phyloP scores from a whole-genome alignment of 2,888 invertebrate genomes.

The Limnephilus lunatus region DNA sequence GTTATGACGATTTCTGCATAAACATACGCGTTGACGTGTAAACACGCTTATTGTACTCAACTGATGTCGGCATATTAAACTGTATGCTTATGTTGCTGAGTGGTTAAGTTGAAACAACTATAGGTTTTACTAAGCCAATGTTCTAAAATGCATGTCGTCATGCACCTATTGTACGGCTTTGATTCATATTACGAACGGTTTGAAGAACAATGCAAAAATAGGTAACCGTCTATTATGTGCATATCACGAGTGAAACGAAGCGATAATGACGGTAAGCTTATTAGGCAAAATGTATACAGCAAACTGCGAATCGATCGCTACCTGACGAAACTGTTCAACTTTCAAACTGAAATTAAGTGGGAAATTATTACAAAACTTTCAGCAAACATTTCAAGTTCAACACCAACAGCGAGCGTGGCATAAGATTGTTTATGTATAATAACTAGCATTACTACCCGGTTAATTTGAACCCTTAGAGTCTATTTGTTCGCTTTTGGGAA shows the following conservation, averaged over 20 bases:
- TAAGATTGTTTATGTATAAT: background rate
- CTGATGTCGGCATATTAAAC: too few relatives aligned
- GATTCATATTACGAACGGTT: background rate
- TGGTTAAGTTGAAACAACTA: too few relatives aligned
- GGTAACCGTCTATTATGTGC: background rate
- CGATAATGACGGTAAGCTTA: constrained; percentile 3
- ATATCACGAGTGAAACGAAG: background rate
- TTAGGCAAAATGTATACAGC: background rate
- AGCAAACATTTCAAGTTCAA: background rate
- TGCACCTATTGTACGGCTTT: background rate
- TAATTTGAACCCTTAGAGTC: too few relatives aligned
- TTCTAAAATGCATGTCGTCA: background rate
- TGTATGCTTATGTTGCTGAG: too few relatives aligned
- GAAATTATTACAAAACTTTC: background rate
- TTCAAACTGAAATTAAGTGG: background rate
- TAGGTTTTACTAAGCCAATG: background rate
- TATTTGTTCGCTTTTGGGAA: too few relatives aligned
- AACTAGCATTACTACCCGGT: background rate
- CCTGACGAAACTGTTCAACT: background rate
- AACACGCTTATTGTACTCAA: too few relatives aligned
- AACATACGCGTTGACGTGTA: too few relatives aligned
- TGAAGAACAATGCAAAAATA: background rate
- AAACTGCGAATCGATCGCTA: background rate
- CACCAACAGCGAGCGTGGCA: background rate
- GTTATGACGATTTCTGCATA: too few relatives aligned